A percentile compares a stretch with the other conserved stretches of the same genome.
Evolutionary conservation across 2,113 vertebrate genomes (phyloP).

Genomic region (Rhinolophus ferrumequinum): DNA sequence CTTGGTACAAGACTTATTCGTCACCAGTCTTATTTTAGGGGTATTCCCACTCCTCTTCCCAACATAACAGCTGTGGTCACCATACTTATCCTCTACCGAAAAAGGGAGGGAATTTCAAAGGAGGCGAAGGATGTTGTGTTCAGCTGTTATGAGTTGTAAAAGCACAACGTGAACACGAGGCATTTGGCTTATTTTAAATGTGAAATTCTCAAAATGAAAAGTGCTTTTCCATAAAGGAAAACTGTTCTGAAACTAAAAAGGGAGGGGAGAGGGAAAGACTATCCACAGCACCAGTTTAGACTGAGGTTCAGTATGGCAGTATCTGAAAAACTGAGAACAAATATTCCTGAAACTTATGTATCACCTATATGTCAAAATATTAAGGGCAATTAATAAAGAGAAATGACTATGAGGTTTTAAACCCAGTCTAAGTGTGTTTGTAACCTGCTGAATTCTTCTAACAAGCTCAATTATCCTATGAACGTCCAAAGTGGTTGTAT

Average conservation of each 20-base stretch:
- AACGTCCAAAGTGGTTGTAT: slow-evolving; percentile 56
- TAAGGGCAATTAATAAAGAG: slow-evolving; percentile 67
- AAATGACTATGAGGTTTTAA: slow-evolving; percentile 62
- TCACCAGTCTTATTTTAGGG: slow-evolving; percentile 28
- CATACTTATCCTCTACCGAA: slow-evolving; percentile 41
- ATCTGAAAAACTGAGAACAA: slow-evolving; percentile 70
- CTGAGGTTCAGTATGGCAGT: slow-evolving; percentile 79
- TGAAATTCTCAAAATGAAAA: slow-evolving; percentile 73
- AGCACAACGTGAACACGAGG: slow-evolving; percentile 77
- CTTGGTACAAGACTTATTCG: neutral
- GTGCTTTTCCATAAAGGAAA: slow-evolving; percentile 59
- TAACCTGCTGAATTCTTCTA: slow-evolving; percentile 52
- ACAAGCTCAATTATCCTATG: slow-evolving; percentile 56
- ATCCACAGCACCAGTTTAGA: slow-evolving; percentile 83
- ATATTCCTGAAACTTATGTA: slow-evolving; percentile 46
- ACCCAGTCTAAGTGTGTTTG: slow-evolving; percentile 23
- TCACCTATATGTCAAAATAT: slow-evolving; percentile 69
- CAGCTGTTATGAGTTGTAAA: slow-evolving; percentile 52
- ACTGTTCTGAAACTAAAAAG: slow-evolving; percentile 63
- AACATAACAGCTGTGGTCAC: neutral
- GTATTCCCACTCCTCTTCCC: slow-evolving; percentile 60
- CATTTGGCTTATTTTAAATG: slow-evolving; percentile 68
- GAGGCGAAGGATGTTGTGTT: neutral
- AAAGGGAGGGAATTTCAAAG: slow-evolving; percentile 45
- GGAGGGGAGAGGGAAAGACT: slow-evolving; percentile 26